phyloP scores from a whole-genome alignment of 2,113 vertebrate genomes.

The Suricata suricatta region DNA sequence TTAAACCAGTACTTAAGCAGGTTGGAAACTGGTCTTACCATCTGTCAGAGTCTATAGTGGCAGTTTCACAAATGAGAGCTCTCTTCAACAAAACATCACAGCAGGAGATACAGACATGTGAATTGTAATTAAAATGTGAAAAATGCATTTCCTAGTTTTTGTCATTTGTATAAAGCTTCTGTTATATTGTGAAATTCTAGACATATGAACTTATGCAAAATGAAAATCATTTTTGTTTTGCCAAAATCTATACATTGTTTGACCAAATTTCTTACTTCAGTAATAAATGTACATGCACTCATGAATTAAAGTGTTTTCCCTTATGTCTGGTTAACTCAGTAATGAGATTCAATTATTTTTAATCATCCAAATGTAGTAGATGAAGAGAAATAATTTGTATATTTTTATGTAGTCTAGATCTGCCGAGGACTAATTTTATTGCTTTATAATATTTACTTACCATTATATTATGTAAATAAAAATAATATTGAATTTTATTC shows the following conservation, averaged over 20 bases:
- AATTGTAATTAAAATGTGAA: constrained; percentile 69
- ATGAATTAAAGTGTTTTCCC: constrained; percentile 7
- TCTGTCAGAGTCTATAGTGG: constrained; percentile 56
- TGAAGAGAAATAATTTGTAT: constrained; percentile 21
- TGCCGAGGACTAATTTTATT: neutral
- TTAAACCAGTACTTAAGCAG: constrained; percentile 66
- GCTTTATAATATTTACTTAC: neutral
- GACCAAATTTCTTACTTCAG: constrained; percentile 17
- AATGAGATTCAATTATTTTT: constrained; percentile 64
- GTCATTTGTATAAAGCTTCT: constrained; percentile 52
- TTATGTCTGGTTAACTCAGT: constrained; percentile 27
- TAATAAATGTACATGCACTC: neutral
- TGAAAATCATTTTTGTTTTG: constrained; percentile 50
- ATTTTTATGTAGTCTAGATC: neutral
- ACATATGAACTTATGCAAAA: constrained; percentile 25
- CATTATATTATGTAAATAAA: neutral
- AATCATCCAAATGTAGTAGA: constrained; percentile 38
- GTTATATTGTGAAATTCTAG: constrained; percentile 51
- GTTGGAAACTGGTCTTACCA: constrained; percentile 75
- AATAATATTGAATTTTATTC: neutral
- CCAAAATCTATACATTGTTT: neutral
- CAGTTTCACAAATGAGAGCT: constrained; percentile 63
- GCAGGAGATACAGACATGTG: constrained; percentile 64
- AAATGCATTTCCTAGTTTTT: constrained; percentile 58
- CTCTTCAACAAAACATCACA: constrained; percentile 73